These are phyloP conservation scores for Rallus crepitans DNA, from an alignment of 2,797 vertebrate genomes.

Conservation along the genomic window DNA sequence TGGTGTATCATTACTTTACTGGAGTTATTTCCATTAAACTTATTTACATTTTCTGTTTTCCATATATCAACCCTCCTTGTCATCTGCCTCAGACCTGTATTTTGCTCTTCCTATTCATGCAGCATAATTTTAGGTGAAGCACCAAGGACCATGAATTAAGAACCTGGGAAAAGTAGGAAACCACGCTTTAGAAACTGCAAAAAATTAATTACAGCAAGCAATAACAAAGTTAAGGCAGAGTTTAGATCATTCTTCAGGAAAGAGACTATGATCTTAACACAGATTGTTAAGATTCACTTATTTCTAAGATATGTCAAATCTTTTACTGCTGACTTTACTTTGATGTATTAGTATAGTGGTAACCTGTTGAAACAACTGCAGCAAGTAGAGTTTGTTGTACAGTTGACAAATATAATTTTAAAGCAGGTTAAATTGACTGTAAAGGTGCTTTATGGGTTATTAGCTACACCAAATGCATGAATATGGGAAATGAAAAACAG, in stretches of 20 bases:
- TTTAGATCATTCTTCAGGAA: neutral
- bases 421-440: neutral
- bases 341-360: neutral
- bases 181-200: neutral
- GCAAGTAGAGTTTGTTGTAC: neutral
- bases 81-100: neutral
- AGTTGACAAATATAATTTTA: neutral
- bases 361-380: slow-evolving; percentile 26
- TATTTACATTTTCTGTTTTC: neutral
- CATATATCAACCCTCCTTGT: neutral
- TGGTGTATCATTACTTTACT: neutral
- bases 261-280: neutral
- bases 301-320: neutral
- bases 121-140: neutral
- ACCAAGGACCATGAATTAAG: neutral
- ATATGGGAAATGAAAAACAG: neutral
- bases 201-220: neutral
- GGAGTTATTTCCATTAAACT: neutral
- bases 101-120: neutral
- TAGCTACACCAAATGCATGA: neutral
- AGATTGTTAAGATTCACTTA: neutral
- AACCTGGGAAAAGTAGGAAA: neutral
- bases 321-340: neutral
- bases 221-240: neutral
- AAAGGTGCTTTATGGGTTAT: neutral